Conservation (phyloP, 92 coral and sea anemone genomes). For the Nematostella vectensis region DNA sequence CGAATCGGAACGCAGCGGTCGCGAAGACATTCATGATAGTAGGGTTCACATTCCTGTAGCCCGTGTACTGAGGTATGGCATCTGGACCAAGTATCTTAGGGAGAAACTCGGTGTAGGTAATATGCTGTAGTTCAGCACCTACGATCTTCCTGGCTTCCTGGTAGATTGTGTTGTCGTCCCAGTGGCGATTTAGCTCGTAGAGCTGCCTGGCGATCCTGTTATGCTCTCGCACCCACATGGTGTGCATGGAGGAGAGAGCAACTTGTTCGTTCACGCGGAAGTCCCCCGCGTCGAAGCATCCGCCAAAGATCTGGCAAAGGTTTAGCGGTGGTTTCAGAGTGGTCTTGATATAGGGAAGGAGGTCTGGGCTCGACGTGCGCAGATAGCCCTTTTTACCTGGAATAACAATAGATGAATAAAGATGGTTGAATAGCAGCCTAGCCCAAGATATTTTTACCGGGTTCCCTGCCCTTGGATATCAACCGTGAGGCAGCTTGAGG, state of each 20-base stretch:
- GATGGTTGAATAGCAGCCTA: too few relatives aligned
- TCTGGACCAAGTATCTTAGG: slow-evolving; percentile 74
- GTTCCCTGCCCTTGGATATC: too few relatives aligned
- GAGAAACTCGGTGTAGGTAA: slow-evolving; percentile 69
- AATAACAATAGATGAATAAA: neutral
- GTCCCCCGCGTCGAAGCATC: slow-evolving; percentile 95
- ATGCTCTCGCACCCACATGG: slow-evolving; percentile 91
- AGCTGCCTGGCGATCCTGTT: slow-evolving; percentile 73
- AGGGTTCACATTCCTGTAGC: slow-evolving; percentile 72
- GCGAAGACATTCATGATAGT: slow-evolving; percentile 79
- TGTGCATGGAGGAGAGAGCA: slow-evolving; percentile 89
- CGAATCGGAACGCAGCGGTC: slow-evolving; percentile 85
- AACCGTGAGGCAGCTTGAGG: too few relatives aligned
- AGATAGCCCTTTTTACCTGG: slow-evolving; percentile 54
- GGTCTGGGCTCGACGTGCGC: slow-evolving; percentile 42
- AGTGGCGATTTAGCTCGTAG: slow-evolving; percentile 46
- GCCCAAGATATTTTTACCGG: too few relatives aligned
- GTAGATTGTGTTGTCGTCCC: slow-evolving; percentile 64
- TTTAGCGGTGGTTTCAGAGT: slow-evolving; percentile 80
- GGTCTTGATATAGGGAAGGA: slow-evolving; percentile 65
- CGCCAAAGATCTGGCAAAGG: slow-evolving; percentile 81
- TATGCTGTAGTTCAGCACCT: slow-evolving; percentile 87
- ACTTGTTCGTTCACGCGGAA: slow-evolving; percentile 95
- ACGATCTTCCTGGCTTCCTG: slow-evolving; percentile 92
- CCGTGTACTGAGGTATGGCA: slow-evolving; percentile 52